Conservation (phyloP, 2,888 invertebrate species). For the Silvanus unidentatus region DNA sequence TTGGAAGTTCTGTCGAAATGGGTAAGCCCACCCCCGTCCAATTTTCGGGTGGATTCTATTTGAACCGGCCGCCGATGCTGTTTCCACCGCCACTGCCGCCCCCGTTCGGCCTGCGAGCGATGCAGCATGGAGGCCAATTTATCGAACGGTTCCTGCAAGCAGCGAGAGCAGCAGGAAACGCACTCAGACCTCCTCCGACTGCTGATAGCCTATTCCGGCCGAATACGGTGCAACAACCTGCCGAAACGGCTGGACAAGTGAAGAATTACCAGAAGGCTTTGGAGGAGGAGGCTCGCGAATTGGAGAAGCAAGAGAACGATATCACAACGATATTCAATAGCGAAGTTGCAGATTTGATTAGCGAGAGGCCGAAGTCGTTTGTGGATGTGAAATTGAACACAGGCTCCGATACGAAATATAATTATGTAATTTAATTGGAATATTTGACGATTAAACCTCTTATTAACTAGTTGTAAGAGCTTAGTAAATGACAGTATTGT, state of each 20-base stretch:
- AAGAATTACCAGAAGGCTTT: constrained; percentile 20
- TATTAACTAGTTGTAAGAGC: too few species aligned
- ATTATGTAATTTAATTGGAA: background rate
- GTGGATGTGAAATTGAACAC: background rate
- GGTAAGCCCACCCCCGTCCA: background rate
- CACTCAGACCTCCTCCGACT: constrained; percentile 9
- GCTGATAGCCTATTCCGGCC: constrained; percentile 23
- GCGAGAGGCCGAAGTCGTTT: background rate
- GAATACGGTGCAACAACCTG: constrained; percentile 21
- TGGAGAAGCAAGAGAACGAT: constrained; percentile 10
- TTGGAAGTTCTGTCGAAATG: background rate
- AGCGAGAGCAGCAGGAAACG: background rate
- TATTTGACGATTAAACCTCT: too few species aligned
- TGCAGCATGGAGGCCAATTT: background rate
- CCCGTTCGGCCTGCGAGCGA: background rate
- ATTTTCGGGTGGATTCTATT: background rate
- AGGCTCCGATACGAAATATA: background rate
- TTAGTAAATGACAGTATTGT: too few species aligned
- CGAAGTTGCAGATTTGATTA: background rate
- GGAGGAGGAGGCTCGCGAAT: constrained; percentile 15
- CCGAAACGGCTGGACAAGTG: constrained; percentile 19
- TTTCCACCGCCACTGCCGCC: background rate
- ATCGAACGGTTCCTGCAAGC: background rate
- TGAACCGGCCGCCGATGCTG: background rate
- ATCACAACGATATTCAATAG: background rate